Evolutionary conservation across 2,797 vertebrate species (phyloP), one percentile per base, ranked within the genome.

Genomic region (Coregonus suidteri): DNA sequence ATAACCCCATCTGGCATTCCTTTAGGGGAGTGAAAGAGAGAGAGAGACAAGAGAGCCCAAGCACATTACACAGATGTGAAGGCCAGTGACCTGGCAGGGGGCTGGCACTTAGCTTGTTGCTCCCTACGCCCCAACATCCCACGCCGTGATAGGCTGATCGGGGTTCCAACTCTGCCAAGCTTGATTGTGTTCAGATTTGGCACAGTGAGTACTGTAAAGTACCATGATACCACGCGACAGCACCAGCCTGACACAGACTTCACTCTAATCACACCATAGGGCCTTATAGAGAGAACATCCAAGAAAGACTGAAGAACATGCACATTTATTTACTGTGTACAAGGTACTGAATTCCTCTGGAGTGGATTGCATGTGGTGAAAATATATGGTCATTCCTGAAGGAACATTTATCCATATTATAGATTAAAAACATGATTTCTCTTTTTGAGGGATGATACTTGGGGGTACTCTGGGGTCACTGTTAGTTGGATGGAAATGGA

Each of bases 71-170:
- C 82, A 83, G 77, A 85, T 85, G 85, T 79, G 78, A 83, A 86
- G 85, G 85, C 79, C 81, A 64, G 65, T 78, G 77, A 82, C 75
- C 77, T 51, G 71, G 73, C n/a, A 79, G 53, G 20, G 77, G 68
- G 66, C 47, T 51, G 31, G 18, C 71, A 16, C n/a, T 59, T 66
- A 73, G 85, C 76, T 77, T 54, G 79, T 67, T 81, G 69, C 47
- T 79, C 74, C 84, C 86, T 82, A 52, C 87, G 1, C 18, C 89
- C 85, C 83, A 69, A 73, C 25, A 77, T 69, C 3, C 7, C 3
- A 6, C 34, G 30, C 70, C 53, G 15, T 79, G 82, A 91, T 91
- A 91, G 91, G 91, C 73, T 80, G 59, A 77, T 75, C 35, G 3
- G 6, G 2, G 70, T 64, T 73, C 37, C 0, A 67, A 79, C 75